Conservation (phyloP, 2,797 vertebrate species). For the Gephyroberyx darwinii region DNA sequence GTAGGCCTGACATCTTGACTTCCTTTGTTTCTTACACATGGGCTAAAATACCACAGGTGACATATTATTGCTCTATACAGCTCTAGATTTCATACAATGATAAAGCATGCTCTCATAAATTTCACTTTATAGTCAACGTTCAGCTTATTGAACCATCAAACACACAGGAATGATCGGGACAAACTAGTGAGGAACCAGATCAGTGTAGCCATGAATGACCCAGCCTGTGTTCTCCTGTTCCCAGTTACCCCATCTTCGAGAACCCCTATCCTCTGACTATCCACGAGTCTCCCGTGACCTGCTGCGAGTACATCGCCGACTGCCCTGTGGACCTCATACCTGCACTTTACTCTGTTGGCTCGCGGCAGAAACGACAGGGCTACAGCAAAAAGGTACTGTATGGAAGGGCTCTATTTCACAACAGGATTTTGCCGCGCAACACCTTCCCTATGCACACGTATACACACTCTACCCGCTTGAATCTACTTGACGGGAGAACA, state of each 20-base stretch:
- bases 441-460: not conserved
- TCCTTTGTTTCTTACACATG: constrained; percentile 22
- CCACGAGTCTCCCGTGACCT: constrained; percentile 98
- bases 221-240: constrained; percentile 20
- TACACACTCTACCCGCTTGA: too few species aligned
- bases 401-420: not conserved
- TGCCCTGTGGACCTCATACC: constrained; percentile 98
- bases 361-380: constrained; percentile 97
- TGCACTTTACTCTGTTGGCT: constrained; percentile 98
- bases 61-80: constrained; percentile 6
- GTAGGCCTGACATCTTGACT: constrained; percentile 78
- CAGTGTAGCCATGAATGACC: constrained; percentile 9
- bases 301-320: constrained; percentile 98
- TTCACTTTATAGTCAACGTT: not conserved
- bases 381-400: constrained; percentile 98
- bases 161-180: too few species aligned
- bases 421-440: not conserved
- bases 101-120: constrained; percentile 3
- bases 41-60: constrained; percentile 20
- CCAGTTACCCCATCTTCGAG: constrained; percentile 98
- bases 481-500: too few species aligned
- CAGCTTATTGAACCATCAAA: too few species aligned
- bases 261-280: constrained; percentile 98
- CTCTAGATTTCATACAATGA: not conserved
- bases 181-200: constrained; percentile 5